Percentiles rank a stretch among this genome's conserved stretches.
These are phyloP conservation scores for Neoaliturus tenellus DNA, from an alignment of 2,888 invertebrate species.

Conservation along the genomic window DNA sequence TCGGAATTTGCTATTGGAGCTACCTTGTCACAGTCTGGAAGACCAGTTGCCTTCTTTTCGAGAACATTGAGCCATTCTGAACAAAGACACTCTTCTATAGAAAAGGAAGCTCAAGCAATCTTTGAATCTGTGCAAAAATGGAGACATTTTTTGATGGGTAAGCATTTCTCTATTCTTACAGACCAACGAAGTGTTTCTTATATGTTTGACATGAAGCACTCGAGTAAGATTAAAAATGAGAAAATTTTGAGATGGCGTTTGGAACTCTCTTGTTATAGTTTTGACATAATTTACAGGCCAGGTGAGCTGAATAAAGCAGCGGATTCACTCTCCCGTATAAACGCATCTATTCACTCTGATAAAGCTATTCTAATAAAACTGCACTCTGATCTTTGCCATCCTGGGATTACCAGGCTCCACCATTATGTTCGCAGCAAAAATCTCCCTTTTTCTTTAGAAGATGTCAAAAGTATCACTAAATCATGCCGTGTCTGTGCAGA, in stretches of 20 bases:
- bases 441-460: conserved; percentile 46
- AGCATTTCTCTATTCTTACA: neutral
- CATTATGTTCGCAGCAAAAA: conserved; percentile 52
- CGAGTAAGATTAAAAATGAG: conserved; percentile 1
- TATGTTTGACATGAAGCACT: conserved; percentile 33
- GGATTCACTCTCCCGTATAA: neutral
- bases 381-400: conserved; percentile 61
- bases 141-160: conserved; percentile 35
- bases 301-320: conserved; percentile 13
- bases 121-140: conserved; percentile 37
- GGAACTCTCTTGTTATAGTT: conserved; percentile 21
- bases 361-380: neutral
- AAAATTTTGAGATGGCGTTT: conserved; percentile 51
- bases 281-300: conserved; percentile 29
- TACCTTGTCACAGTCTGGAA: conserved; percentile 15
- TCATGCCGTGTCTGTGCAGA: conserved; percentile 60
- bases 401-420: conserved; percentile 58
- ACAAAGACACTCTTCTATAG: conserved; percentile 9
- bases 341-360: neutral
- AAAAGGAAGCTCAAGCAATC: conserved; percentile 55
- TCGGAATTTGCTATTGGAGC: conserved; percentile 35
- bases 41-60: conserved; percentile 45
- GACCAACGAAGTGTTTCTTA: conserved; percentile 23
- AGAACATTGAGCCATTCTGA: neutral
- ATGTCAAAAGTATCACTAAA: conserved; percentile 57